A percentile compares a stretch with the other conserved stretches of the same genome.
Conservation (phyloP, 2,113 vertebrate species). For the Grammomys dolichurus region DNA sequence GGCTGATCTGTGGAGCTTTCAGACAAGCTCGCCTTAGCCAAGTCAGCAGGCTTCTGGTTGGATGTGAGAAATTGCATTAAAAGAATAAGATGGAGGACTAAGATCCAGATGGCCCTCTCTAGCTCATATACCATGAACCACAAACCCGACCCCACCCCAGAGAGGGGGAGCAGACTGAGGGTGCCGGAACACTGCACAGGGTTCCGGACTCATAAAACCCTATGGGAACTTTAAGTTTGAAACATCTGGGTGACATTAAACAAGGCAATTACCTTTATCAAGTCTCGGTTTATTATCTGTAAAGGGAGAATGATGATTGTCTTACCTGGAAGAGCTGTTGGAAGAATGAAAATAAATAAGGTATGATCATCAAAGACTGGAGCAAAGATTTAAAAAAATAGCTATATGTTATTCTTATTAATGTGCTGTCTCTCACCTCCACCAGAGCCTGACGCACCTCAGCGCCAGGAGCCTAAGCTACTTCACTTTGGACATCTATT, state of each 20-base stretch:
- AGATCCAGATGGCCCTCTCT: not conserved
- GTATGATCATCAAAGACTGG: not conserved
- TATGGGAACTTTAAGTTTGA: not conserved
- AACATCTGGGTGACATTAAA: not conserved
- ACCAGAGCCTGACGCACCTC: not conserved
- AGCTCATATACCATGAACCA: not conserved
- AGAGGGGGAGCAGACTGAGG: not conserved
- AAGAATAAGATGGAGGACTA: not conserved
- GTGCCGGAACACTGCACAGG: not conserved
- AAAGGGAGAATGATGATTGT: not conserved
- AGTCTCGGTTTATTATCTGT: not conserved
- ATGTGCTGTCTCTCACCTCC: not conserved
- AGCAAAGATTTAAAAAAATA: not conserved
- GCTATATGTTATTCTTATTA: not conserved
- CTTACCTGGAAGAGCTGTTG: not conserved
- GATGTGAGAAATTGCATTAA: not conserved
- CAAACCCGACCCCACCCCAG: too few relatives aligned
- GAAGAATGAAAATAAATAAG: constrained; percentile 35
- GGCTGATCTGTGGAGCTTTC: not conserved
- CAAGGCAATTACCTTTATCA: constrained; percentile 25
- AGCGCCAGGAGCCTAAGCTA: not conserved
- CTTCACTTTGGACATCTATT: not conserved
- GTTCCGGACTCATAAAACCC: not conserved
- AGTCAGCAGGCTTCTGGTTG: not conserved
- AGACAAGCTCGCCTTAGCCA: not conserved